These are phyloP conservation scores for Halcyon chelicuti DNA, from an alignment of 2,797 vertebrate genomes.

Conservation along the genomic window DNA sequence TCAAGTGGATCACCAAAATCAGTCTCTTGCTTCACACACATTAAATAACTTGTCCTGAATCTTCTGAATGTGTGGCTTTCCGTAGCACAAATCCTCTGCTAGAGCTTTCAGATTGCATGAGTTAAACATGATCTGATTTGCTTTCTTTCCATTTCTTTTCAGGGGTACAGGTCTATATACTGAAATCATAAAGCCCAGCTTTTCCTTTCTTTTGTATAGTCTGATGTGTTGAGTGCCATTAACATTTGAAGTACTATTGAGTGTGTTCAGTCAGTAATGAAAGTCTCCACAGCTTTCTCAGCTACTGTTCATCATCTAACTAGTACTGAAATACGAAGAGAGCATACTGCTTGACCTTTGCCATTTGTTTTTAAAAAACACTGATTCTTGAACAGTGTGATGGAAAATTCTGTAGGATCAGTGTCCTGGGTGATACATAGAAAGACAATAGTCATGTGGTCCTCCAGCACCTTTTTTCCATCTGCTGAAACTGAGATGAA, in stretches of 20 bases:
- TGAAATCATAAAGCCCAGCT: not conserved
- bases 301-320: not conserved
- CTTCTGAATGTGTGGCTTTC: not conserved
- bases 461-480: not conserved
- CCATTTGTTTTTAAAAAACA: not conserved
- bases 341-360: not conserved
- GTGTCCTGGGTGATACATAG: not conserved
- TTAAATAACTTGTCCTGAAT: not conserved
- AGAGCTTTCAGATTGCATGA: not conserved
- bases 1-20: not conserved
- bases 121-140: not conserved
- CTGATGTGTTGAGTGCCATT: not conserved
- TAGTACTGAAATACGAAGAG: not conserved
- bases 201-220: not conserved
- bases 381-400: not conserved
- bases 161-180: not conserved
- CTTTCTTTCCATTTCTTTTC: not conserved
- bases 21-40: not conserved
- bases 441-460: not conserved
- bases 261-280: not conserved
- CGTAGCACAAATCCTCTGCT: not conserved
- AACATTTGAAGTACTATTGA: not conserved
- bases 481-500: not conserved
- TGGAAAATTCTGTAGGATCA: not conserved
- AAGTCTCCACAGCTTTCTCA: not conserved